Evolutionary conservation across 92 coral and sea anemone genomes (phyloP).

Genomic region (Zoanthus gigantus): DNA sequence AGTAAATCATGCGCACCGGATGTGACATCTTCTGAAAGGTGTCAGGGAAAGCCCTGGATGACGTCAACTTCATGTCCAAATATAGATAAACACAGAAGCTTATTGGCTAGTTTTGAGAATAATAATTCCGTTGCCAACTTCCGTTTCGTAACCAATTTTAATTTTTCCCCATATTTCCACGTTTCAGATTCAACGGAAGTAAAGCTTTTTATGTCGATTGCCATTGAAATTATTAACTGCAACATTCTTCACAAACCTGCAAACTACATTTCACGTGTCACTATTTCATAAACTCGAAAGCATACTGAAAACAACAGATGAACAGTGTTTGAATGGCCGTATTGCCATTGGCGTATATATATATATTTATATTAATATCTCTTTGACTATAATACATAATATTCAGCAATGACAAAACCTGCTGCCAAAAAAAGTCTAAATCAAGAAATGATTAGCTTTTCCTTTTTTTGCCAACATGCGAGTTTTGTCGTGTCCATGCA

Average conservation of each 20-base stretch:
- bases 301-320: no score
- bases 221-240: not conserved
- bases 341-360: no score
- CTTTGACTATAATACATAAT: no score
- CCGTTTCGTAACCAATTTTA: not conserved
- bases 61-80: constrained; percentile 52
- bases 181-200: not conserved
- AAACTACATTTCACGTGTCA: no score
- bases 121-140: not conserved
- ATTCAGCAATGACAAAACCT: no score
- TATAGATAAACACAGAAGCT: not conserved
- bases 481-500: no score
- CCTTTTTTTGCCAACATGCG: no score
- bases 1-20: constrained; percentile 62
- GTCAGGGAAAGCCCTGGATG: constrained; percentile 68
- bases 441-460: no score
- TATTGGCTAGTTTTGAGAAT: constrained; percentile 1
- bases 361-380: no score
- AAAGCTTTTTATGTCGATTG: not conserved
- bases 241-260: not conserved
- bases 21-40: constrained; percentile 48
- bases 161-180: constrained; percentile 4
- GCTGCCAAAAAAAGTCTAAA: no score
- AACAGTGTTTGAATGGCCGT: no score
- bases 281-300: no score